Conservation (phyloP, 2,888 invertebrate genomes). For the Thecophora atra region DNA sequence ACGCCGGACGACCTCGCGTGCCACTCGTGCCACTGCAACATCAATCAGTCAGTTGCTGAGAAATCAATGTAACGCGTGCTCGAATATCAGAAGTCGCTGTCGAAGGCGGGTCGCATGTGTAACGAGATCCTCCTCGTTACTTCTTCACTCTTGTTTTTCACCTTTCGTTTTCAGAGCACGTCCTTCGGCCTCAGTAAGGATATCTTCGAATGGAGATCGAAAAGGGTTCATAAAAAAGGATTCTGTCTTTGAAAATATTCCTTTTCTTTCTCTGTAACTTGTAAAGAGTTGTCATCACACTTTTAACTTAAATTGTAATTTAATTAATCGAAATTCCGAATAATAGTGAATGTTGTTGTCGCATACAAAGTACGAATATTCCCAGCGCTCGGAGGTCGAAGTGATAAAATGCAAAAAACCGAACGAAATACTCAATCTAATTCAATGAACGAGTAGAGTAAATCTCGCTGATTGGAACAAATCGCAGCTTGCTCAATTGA, state of each 20-base stretch:
- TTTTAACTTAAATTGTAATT: no score
- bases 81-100: neutral
- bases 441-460: neutral
- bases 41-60: no score
- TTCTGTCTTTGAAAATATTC: neutral
- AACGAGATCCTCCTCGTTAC: no score
- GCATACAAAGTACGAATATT: no score
- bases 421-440: conserved; percentile 4
- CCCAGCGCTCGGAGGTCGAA: conserved; percentile 23
- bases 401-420: conserved; percentile 14
- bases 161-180: no score
- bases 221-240: neutral
- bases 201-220: neutral
- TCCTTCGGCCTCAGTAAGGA: no score
- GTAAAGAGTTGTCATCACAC: no score
- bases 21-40: no score
- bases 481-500: conserved; percentile 33
- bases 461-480: conserved; percentile 36
- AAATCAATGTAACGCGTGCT: neutral
- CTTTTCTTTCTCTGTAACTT: neutral
- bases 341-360: no score
- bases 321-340: neutral
- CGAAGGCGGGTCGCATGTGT: neutral
- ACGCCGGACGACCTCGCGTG: no score
- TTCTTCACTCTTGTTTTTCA: no score